phyloP scores from a whole-genome alignment of 2,888 invertebrate species.

The Tanypteryx hageni region DNA sequence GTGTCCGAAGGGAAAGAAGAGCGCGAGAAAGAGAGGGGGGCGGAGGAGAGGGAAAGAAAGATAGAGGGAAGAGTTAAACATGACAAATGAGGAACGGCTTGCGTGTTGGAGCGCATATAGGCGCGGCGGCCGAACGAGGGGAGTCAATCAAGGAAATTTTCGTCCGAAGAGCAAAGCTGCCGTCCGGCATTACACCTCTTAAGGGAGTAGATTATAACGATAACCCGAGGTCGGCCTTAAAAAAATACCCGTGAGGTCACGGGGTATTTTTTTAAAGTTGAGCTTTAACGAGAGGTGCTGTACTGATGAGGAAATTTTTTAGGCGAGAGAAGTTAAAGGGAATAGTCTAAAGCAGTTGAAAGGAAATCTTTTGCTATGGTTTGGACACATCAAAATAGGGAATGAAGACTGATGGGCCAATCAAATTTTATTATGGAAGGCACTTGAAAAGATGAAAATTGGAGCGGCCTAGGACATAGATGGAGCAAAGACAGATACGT shows the following conservation, averaged over 20 bases:
- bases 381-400: not conserved
- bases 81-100: conserved; percentile 47
- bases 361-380: not conserved
- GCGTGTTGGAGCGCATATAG: conserved; percentile 3
- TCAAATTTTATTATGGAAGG: not conserved
- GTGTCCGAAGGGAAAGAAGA: conserved; percentile 17
- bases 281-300: too few species aligned
- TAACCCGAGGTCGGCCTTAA: too few species aligned
- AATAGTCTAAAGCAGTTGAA: not conserved
- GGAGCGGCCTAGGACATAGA: not conserved
- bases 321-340: not conserved
- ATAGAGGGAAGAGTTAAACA: not conserved
- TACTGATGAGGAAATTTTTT: not conserved
- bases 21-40: not conserved
- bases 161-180: not conserved
- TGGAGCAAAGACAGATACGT: not conserved
- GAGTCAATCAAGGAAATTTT: not conserved
- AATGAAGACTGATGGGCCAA: not conserved
- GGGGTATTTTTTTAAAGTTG: too few species aligned
- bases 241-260: too few species aligned
- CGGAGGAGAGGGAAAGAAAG: not conserved
- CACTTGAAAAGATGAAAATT: not conserved
- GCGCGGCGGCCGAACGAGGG: not conserved
- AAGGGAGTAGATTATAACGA: not conserved
- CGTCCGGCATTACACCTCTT: not conserved